phyloP scores from a whole-genome alignment of 2,888 invertebrate genomes.

The Hecatera dysodea region DNA sequence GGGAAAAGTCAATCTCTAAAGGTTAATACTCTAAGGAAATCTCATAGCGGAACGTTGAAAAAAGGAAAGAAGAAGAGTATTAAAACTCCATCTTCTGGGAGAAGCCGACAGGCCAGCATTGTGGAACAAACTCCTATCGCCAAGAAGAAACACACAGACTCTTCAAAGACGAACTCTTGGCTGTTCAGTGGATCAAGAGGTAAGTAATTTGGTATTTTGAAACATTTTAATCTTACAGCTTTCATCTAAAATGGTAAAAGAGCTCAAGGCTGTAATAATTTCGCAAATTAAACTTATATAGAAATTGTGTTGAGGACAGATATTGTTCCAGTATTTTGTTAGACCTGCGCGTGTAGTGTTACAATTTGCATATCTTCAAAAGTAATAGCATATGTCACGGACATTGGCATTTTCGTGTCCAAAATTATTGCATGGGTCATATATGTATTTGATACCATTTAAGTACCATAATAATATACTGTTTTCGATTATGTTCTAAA shows the following conservation, averaged over 20 bases:
- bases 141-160: slow-evolving; percentile 83
- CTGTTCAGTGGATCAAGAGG: slow-evolving; percentile 84
- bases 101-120: slow-evolving; percentile 86
- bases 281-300: background rate
- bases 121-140: slow-evolving; percentile 82
- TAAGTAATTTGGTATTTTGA: slow-evolving; percentile 68
- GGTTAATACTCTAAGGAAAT: slow-evolving; percentile 86
- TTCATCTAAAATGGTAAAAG: slow-evolving; percentile 29
- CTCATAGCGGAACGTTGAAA: slow-evolving; percentile 87
- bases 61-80: slow-evolving; percentile 85
- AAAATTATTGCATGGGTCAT: slow-evolving; percentile 21
- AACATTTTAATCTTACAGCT: slow-evolving; percentile 14
- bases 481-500: background rate
- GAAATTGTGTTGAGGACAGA: slow-evolving; percentile 15
- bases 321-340: slow-evolving; percentile 2
- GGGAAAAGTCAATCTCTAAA: slow-evolving; percentile 87
- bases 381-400: slow-evolving; percentile 29
- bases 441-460: background rate
- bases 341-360: slow-evolving; percentile 8
- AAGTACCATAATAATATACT: too few species aligned
- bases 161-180: slow-evolving; percentile 84
- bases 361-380: slow-evolving; percentile 32
- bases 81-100: slow-evolving; percentile 78
- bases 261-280: slow-evolving; percentile 34
- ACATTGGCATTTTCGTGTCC: slow-evolving; percentile 13